Evolutionary conservation across 1,140 invertebrate genomes (phyloP).

Genomic region (Zaprionus africanus): DNA sequence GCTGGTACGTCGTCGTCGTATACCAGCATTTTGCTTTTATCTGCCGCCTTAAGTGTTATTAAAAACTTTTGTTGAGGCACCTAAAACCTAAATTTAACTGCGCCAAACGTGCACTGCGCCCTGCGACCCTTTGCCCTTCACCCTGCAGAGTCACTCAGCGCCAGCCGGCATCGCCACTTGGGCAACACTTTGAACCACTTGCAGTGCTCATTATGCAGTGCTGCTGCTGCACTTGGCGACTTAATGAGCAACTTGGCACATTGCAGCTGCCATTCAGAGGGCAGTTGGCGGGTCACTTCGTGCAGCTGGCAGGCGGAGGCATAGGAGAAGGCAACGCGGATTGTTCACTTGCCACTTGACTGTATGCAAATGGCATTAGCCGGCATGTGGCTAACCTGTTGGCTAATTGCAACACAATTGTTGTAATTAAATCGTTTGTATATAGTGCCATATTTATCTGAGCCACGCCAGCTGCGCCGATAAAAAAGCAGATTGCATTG

Average conservation of each 20-base stretch:
- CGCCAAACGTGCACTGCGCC: slow-evolving; percentile 17
- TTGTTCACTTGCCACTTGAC: slow-evolving; percentile 8
- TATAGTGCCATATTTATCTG: slow-evolving; percentile 1
- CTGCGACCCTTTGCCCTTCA: neutral
- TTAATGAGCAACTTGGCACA: slow-evolving; percentile 34
- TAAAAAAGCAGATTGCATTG: slow-evolving; percentile 13
- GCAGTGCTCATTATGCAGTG: slow-evolving; percentile 27
- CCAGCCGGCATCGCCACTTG: slow-evolving; percentile 12
- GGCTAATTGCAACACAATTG: slow-evolving; percentile 52
- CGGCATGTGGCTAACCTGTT: slow-evolving; percentile 31
- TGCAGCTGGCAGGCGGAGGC: neutral
- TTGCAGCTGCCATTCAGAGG: slow-evolving; percentile 20
- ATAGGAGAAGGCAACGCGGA: neutral
- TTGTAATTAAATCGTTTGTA: slow-evolving; percentile 22
- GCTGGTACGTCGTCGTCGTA: neutral
- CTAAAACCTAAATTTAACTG: slow-evolving; percentile 69
- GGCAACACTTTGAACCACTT: slow-evolving; percentile 34
- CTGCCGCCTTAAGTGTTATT: slow-evolving; percentile 70
- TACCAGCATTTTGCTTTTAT: slow-evolving; percentile 52
- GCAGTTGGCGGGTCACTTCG: neutral
- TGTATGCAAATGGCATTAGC: slow-evolving; percentile 44
- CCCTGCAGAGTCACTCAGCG: slow-evolving; percentile 31
- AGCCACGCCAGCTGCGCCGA: slow-evolving; percentile 19
- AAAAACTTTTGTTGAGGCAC: slow-evolving; percentile 67
- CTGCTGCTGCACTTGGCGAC: slow-evolving; percentile 14